Evolutionary conservation across 1,140 invertebrate species (phyloP).

Genomic region (Sycophila sp.): DNA sequence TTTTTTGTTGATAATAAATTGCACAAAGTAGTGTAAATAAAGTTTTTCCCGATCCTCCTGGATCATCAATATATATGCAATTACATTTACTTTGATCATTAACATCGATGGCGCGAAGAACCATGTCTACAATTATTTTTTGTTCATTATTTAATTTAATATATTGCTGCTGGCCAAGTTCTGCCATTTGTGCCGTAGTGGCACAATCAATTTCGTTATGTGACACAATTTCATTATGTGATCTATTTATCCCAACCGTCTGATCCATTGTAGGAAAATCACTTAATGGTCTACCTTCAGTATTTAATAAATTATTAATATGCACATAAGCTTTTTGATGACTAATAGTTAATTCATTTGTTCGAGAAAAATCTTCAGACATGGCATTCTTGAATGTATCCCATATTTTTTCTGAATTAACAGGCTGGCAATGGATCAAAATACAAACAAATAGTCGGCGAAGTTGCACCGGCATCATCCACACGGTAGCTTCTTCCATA

Average conservation of each 20-base stretch:
- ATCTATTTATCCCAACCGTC: not conserved
- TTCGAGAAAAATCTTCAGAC: slow-evolving; percentile 17
- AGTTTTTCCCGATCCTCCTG: not conserved
- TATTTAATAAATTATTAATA: slow-evolving; percentile 7
- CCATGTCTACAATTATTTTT: no score
- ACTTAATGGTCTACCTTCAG: not conserved
- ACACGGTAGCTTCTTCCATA: slow-evolving; percentile 15
- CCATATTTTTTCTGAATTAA: slow-evolving; percentile 14
- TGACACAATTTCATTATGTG: no score
- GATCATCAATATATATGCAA: no score
- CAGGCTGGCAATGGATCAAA: slow-evolving; percentile 31
- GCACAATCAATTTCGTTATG: no score
- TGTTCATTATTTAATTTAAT: not conserved
- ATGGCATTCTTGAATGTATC: slow-evolving; percentile 21
- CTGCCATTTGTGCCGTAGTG: no score
- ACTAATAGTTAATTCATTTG: no score
- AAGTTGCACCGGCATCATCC: slow-evolving; percentile 29
- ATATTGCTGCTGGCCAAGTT: no score
- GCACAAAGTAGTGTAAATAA: no score
- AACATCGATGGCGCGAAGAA: no score
- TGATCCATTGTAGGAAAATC: not conserved
- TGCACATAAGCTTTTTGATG: no score
- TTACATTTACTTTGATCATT: no score
- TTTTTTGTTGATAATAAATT: no score
- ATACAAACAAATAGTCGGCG: slow-evolving; percentile 17